Evolutionary conservation across 2,888 invertebrate species (phyloP).

Genomic region (Pelosia muscerda): DNA sequence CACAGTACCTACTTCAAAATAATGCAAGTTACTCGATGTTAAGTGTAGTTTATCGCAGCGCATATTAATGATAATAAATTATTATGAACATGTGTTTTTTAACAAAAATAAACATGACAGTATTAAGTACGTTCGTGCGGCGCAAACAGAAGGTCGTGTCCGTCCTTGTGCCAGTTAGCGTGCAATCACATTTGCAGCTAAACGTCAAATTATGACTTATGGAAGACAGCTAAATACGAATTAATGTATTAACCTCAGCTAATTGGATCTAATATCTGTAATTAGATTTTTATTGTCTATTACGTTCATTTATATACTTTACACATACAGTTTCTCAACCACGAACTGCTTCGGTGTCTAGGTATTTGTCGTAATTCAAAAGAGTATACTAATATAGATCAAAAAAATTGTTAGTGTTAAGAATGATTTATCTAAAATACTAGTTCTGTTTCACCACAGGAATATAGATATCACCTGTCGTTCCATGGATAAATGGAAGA

Average conservation of each 20-base stretch:
- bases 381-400: too few relatives aligned
- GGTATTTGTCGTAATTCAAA: too few relatives aligned
- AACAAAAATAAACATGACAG: slow-evolving; percentile 57
- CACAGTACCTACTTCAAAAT: not conserved
- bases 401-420: too few relatives aligned
- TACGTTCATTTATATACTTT: not conserved
- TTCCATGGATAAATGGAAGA: too few relatives aligned
- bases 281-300: not conserved
- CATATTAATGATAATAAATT: slow-evolving; percentile 14
- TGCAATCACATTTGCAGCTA: slow-evolving; percentile 74
- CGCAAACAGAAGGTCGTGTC: slow-evolving; percentile 63
- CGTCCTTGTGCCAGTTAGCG: slow-evolving; percentile 76
- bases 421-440: too few relatives aligned
- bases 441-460: too few relatives aligned
- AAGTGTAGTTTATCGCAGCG: not conserved
- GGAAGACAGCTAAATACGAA: slow-evolving; percentile 35
- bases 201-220: slow-evolving; percentile 69
- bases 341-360: too few relatives aligned
- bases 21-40: not conserved
- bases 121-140: slow-evolving; percentile 60
- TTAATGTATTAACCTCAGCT: slow-evolving; percentile 13
- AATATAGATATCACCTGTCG: too few relatives aligned
- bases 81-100: slow-evolving; percentile 22
- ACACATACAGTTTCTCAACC: too few relatives aligned
- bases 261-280: not conserved